A percentile compares a stretch with the other conserved stretches of the same genome.
These are phyloP conservation scores for Thripadectes ignobilis DNA, from an alignment of 2,797 vertebrate species.

Conservation along the genomic window DNA sequence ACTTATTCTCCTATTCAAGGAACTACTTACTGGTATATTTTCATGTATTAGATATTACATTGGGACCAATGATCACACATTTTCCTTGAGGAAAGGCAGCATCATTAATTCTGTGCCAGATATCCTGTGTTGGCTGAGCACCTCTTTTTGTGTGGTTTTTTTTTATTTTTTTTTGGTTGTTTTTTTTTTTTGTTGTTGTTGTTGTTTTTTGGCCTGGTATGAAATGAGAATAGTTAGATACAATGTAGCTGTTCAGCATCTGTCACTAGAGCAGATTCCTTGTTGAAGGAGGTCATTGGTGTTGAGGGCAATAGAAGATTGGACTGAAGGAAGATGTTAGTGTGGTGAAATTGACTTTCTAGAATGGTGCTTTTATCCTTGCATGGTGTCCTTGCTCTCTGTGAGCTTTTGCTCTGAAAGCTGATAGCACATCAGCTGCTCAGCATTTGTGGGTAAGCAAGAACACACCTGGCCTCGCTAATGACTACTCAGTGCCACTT, in stretches of 20 bases:
- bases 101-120: background rate
- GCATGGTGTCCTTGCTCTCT: background rate
- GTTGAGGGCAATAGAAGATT: background rate
- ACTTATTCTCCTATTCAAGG: background rate
- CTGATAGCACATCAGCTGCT: slow-evolving; percentile 12
- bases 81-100: background rate
- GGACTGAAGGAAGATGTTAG: background rate
- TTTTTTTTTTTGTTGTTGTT: no score
- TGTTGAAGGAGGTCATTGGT: background rate
- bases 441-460: slow-evolving; percentile 35
- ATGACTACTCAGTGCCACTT: slow-evolving; percentile 45
- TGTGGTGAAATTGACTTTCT: background rate
- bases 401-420: slow-evolving; percentile 11
- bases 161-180: background rate
- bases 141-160: background rate
- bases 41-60: background rate
- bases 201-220: background rate
- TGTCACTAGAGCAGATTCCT: background rate
- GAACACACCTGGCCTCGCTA: slow-evolving; percentile 45
- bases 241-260: background rate
- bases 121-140: background rate
- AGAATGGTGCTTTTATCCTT: background rate
- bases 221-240: background rate
- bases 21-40: background rate
- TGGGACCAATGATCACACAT: background rate